A percentile compares a stretch with the other conserved stretches of the same genome.
Conservation (phyloP, 2,113 vertebrate genomes). For the Notiomystis cincta region DNA sequence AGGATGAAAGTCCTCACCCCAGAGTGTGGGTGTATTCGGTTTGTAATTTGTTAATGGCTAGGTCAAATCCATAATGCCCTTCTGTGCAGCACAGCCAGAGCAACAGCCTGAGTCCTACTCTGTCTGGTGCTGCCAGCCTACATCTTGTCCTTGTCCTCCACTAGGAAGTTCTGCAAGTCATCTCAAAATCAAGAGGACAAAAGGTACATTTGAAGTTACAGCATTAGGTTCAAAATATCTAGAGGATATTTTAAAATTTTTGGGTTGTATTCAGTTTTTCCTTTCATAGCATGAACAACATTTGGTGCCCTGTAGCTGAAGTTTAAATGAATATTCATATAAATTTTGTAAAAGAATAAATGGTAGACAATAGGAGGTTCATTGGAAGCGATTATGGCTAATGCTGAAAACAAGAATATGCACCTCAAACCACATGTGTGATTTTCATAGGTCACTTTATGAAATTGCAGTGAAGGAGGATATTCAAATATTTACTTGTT, state of each 20-base stretch:
- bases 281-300: fast-evolving
- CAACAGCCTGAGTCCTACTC: fast-evolving
- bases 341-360: not conserved
- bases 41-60: not conserved
- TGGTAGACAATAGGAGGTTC: not conserved
- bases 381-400: not conserved
- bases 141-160: not conserved
- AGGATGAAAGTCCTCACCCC: not conserved
- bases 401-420: not conserved
- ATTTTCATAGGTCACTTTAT: not conserved
- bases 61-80: not conserved
- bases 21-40: not conserved
- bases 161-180: not conserved
- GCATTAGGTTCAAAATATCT: not conserved
- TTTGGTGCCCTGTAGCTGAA: not conserved
- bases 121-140: not conserved
- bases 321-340: not conserved
- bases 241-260: not conserved
- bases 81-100: not conserved
- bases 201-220: not conserved
- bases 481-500: not conserved
- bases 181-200: not conserved
- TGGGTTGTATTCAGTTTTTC: not conserved
- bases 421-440: not conserved
- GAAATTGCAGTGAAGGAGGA: not conserved